Evolutionary conservation across 2,797 vertebrate genomes (phyloP), one percentile per base, ranked within the genome.

Genomic region (Microcaecilia unicolor): DNA sequence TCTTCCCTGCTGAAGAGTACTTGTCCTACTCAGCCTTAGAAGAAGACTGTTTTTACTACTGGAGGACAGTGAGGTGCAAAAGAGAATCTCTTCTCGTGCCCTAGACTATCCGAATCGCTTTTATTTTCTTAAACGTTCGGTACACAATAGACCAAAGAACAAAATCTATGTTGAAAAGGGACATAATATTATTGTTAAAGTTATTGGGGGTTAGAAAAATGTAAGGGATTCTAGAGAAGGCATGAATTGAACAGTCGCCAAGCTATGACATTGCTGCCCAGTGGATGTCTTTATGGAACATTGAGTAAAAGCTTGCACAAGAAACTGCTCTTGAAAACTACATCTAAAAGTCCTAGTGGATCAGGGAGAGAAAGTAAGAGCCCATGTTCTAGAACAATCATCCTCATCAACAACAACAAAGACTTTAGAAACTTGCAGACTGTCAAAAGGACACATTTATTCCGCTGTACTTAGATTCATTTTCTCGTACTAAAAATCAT

Each of bases 81-180:
- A 64, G 50, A 41, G 35, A 72, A 67, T 72, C 71, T 67, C 81
- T 69, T 57, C 83, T 74, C 37, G 82, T 76, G 77, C 85, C 88
- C 69, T 62, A 76, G 89, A 86, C 85, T 90, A 85, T 87, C 80
- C 77, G 86, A 88, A 88, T 87, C 71, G 81, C 83, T 85, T 86
- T 78, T 81, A 72, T 81, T 85, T 84, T 83, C 86, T 77, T 88
- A 87, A 76, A 83, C 84, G 85, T 83, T 83, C 77, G 73, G 77
- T 88, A 79, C 87, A 87, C 88, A 81, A 93, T 90, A 92, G 93
- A 97, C 93, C 94, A 98, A 98, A 97, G 94, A 98, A 82, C 76
- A 90, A 84, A 80, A 67, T 83, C 84, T 80, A 84, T 80, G 73
- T 75, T 76, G 70, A n/a, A 70, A 75, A 67, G 55, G 78, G 70